phyloP scores from a whole-genome alignment of 2,797 vertebrate species.

The Trematomus bernacchii region DNA sequence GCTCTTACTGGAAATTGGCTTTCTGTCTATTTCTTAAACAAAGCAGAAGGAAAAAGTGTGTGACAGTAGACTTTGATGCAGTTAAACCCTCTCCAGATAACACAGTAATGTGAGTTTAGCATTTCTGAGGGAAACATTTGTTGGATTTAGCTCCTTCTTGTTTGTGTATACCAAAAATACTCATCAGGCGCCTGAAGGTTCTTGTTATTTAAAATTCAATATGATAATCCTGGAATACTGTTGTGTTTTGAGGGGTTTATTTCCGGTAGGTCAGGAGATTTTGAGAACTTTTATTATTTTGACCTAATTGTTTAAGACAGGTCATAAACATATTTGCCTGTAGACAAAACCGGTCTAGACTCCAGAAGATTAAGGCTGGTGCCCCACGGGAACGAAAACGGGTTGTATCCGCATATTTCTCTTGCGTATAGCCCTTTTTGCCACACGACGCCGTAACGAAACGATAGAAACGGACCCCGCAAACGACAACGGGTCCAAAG shows the following conservation, averaged over 20 bases:
- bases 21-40: conserved; percentile 10
- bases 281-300: not conserved
- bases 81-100: not conserved
- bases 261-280: not conserved
- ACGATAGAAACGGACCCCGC: too few relatives aligned
- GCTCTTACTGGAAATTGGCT: conserved; percentile 30
- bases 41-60: conserved; percentile 8
- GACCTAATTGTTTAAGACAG: not conserved
- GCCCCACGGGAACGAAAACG: too few relatives aligned
- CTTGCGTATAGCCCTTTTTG: too few relatives aligned
- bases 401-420: too few relatives aligned
- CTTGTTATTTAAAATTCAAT: not conserved
- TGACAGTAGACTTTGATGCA: not conserved
- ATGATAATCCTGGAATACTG: not conserved
- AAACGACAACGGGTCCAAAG: too few relatives aligned
- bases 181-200: not conserved
- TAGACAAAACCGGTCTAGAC: too few relatives aligned
- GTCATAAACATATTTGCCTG: too few relatives aligned
- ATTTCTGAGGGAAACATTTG: not conserved
- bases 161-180: conserved; percentile 6
- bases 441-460: too few relatives aligned
- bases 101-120: not conserved
- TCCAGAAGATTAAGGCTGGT: too few relatives aligned
- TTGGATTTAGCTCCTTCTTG: not conserved
- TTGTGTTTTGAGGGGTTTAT: not conserved